Evolutionary conservation across 2,888 invertebrate species (phyloP).

Genomic region (Coelinius sp.): DNA sequence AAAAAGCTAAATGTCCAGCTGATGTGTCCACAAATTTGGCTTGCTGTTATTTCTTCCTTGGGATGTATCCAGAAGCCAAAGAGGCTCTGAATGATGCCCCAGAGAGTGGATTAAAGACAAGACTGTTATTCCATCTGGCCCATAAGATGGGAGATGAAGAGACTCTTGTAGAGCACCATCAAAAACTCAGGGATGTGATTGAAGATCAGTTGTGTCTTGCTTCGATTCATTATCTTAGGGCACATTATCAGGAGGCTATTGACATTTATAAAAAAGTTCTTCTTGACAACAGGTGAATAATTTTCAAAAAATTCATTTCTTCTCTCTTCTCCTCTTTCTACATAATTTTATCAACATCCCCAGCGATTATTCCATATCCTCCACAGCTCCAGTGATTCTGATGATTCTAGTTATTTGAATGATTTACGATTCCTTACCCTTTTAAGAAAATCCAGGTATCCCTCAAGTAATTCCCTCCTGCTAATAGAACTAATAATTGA

Average conservation of each 20-base stretch:
- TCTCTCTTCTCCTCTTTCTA: not conserved
- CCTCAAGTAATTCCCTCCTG: constrained; percentile 44
- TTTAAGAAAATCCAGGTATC: constrained; percentile 37
- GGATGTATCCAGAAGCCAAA: constrained; percentile 83
- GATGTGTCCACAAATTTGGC: constrained; percentile 86
- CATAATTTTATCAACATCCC: not conserved
- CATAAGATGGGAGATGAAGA: constrained; percentile 94
- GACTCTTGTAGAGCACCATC: constrained; percentile 85
- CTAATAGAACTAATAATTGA: constrained; percentile 3
- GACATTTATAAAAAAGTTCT: constrained; percentile 97
- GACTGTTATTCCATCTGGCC: constrained; percentile 92
- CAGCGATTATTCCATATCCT: not conserved
- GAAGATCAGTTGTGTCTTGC: constrained; percentile 97
- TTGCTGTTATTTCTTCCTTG: constrained; percentile 96
- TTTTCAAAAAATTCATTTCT: not conserved
- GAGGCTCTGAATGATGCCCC: constrained; percentile 78
- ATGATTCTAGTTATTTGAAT: not conserved
- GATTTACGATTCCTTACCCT: constrained; percentile 9
- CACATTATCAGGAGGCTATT: constrained; percentile 98
- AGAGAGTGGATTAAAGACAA: constrained; percentile 79
- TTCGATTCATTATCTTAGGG: constrained; percentile 94
- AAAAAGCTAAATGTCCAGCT: constrained; percentile 72
- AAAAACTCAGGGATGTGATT: constrained; percentile 86
- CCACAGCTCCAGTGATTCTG: not conserved
- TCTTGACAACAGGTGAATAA: constrained; percentile 85